phyloP scores from a whole-genome alignment of 2,113 vertebrate species.

The Pachyramphus minor region DNA sequence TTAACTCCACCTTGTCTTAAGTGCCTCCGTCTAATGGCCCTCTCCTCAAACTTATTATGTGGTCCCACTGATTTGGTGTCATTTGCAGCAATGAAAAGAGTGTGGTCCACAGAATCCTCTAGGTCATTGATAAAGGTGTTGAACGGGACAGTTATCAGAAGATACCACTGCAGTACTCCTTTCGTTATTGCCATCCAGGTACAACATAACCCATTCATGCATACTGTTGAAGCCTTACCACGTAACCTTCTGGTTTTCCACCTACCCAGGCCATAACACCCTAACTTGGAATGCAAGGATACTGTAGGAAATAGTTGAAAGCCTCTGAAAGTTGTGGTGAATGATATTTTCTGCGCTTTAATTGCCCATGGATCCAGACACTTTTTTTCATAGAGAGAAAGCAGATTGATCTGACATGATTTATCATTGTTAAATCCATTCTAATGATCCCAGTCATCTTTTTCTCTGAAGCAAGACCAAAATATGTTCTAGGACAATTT shows the following conservation, averaged over 20 bases:
- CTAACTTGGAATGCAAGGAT: background rate
- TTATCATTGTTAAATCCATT: background rate
- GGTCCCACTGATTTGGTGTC: background rate
- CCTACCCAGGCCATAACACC: background rate
- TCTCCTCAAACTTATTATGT: background rate
- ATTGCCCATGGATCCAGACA: background rate
- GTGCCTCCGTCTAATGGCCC: background rate
- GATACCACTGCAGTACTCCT: background rate
- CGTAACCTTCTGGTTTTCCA: background rate
- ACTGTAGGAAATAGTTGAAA: background rate
- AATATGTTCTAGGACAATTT: background rate
- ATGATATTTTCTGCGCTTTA: accelerated
- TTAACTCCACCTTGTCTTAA: background rate
- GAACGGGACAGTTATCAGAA: background rate
- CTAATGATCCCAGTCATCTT: background rate
- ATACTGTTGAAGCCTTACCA: accelerated
- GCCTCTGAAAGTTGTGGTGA: background rate
- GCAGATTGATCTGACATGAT: background rate
- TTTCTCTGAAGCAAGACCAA: background rate
- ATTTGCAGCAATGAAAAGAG: background rate
- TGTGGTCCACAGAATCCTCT: background rate
- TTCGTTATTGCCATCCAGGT: background rate
- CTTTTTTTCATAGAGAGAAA: background rate
- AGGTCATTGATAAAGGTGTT: background rate
- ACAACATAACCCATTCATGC: background rate